phyloP scores from a whole-genome alignment of 2,113 vertebrate genomes.

The Petaurus breviceps region DNA sequence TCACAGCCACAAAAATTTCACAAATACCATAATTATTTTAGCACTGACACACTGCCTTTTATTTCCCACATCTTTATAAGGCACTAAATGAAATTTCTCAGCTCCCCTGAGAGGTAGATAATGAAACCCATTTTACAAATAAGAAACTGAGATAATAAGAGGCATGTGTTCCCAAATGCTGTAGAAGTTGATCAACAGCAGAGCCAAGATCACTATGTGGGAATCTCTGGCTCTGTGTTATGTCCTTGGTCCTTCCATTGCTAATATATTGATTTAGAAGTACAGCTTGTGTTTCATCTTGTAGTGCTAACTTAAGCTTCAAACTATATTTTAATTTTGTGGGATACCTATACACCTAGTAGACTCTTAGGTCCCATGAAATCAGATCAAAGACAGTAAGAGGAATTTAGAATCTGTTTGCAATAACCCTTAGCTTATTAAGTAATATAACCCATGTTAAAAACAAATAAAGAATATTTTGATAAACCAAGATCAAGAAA shows the following conservation, averaged over 20 bases:
- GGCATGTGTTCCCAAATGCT: not conserved
- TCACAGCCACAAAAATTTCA: not conserved
- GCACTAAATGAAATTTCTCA: slow-evolving; percentile 30
- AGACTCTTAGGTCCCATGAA: not conserved
- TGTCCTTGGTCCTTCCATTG: not conserved
- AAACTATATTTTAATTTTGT: not conserved
- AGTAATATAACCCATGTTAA: slow-evolving; percentile 7
- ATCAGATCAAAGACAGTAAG: not conserved
- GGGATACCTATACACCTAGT: not conserved
- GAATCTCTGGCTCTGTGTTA: not conserved
- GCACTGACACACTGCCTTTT: not conserved
- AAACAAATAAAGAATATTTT: slow-evolving; percentile 45
- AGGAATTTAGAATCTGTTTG: slow-evolving; percentile 38
- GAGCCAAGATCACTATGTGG: not conserved
- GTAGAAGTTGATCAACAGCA: slow-evolving; percentile 21
- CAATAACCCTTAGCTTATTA: not conserved
- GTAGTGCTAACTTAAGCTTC: slow-evolving; percentile 5
- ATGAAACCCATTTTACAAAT: slow-evolving; percentile 45
- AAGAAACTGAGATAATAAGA: slow-evolving; percentile 33
- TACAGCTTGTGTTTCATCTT: not conserved
- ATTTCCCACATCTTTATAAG: slow-evolving; percentile 13
- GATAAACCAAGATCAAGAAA: slow-evolving; percentile 44
- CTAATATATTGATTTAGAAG: not conserved
- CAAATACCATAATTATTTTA: slow-evolving; percentile 5
- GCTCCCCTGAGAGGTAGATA: slow-evolving; percentile 58